A percentile compares a stretch with the other conserved stretches of the same genome.
Conservation (phyloP, 2,113 vertebrate species). For the Stigmatopora argus region DNA sequence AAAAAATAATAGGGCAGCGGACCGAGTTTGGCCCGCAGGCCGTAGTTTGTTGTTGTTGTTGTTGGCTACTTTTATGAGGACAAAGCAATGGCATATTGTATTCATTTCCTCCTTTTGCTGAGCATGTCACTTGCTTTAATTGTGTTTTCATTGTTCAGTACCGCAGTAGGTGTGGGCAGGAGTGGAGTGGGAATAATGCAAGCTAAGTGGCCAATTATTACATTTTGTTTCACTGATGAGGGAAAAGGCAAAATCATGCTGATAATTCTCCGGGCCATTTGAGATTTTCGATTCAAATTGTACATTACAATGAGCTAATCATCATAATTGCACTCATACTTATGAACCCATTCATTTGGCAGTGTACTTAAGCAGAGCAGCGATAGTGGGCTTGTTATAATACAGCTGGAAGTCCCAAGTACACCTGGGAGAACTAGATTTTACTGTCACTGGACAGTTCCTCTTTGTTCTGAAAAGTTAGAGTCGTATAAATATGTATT, state of each 20-base stretch:
- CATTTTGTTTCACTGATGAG: slow-evolving; percentile 8
- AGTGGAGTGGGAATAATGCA: slow-evolving; percentile 8
- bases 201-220: slow-evolving; percentile 10
- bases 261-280: neutral
- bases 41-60: neutral
- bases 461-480: neutral
- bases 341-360: neutral
- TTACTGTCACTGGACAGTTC: too few relatives aligned
- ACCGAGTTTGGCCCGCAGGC: too few relatives aligned
- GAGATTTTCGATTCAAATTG: slow-evolving; percentile 2
- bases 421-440: neutral
- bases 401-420: neutral
- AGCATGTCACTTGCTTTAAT: neutral
- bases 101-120: neutral
- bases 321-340: neutral
- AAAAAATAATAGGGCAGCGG: too few relatives aligned
- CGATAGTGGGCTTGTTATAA: neutral
- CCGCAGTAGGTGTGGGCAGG: neutral
- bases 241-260: neutral
- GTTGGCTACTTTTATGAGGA: neutral
- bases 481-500: too few relatives aligned
- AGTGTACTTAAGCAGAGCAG: neutral
- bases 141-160: slow-evolving; percentile 6
- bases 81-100: neutral
- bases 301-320: slow-evolving; percentile 2